Evolutionary conservation across 2,113 vertebrate species (phyloP).

Genomic region (Neotragus moschatus): DNA sequence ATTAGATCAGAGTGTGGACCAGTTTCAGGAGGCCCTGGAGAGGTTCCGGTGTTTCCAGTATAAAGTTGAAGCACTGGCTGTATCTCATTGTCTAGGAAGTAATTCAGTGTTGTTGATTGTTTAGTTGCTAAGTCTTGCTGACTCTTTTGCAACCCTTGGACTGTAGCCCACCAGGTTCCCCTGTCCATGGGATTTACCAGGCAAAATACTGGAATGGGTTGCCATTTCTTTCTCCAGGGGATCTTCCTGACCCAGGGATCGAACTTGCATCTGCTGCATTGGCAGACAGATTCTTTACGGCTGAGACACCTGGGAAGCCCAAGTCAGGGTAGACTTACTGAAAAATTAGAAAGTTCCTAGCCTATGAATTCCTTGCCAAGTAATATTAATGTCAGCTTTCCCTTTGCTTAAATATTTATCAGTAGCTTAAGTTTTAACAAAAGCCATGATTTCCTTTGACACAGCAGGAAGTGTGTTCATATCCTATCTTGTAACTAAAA

Average conservation of each 20-base stretch:
- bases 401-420: neutral
- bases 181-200: neutral
- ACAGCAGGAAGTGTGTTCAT: neutral
- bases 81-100: neutral
- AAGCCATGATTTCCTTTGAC: slow-evolving; percentile 8
- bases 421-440: slow-evolving; percentile 31
- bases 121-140: neutral
- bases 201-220: neutral
- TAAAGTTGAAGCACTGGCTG: neutral
- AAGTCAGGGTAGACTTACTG: neutral
- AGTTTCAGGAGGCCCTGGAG: neutral
- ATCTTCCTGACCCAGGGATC: neutral
- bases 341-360: neutral
- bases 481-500: neutral
- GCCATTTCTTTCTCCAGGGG: neutral
- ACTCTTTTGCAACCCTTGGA: neutral
- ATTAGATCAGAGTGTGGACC: neutral
- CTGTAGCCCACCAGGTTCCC: neutral
- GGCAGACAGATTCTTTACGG: neutral
- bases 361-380: neutral
- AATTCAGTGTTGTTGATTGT: neutral
- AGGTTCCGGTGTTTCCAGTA: neutral
- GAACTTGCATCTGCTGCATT: neutral
- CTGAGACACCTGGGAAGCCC: neutral
- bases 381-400: neutral